Evolutionary conservation across 2,113 vertebrate genomes (phyloP).

Genomic region (Brachyhypopomus occidentalis): DNA sequence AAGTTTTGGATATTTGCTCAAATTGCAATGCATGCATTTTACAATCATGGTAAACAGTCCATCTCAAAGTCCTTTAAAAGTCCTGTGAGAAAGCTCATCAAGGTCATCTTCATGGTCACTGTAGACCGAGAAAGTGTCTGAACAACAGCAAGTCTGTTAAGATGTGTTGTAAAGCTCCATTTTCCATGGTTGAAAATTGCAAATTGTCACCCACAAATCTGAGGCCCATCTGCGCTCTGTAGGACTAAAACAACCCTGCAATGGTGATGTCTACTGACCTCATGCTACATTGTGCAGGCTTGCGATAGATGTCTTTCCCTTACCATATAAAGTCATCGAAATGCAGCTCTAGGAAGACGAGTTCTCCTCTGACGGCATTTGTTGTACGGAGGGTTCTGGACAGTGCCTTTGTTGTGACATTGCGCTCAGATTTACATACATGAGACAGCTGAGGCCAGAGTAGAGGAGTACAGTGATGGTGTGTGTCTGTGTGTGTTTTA

Average conservation of each 20-base stretch:
- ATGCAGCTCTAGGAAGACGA: conserved; percentile 41
- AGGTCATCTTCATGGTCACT: background rate
- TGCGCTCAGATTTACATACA: too few relatives aligned
- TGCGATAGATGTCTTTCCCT: conserved; percentile 34
- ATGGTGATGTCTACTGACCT: background rate
- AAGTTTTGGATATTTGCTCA: background rate
- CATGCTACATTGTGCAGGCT: conserved; percentile 38
- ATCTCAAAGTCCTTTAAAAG: background rate
- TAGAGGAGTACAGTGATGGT: background rate
- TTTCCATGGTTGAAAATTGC: background rate
- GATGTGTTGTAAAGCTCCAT: background rate
- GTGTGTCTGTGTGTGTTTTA: conserved; percentile 1
- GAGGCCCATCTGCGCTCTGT: background rate
- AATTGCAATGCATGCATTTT: background rate
- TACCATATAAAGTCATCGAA: conserved; percentile 72
- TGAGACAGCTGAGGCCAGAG: background rate
- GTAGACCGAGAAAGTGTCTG: background rate
- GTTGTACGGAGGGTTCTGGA: conserved; percentile 48
- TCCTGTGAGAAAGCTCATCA: too few relatives aligned
- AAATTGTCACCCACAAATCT: too few relatives aligned
- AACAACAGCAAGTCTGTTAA: background rate
- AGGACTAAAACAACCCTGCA: background rate
- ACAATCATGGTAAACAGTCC: background rate
- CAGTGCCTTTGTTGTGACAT: background rate
- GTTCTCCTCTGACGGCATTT: conserved; percentile 67